Evolutionary conservation across 2,113 vertebrate genomes (phyloP).

Genomic region (Psilopsiagon aurifrons): DNA sequence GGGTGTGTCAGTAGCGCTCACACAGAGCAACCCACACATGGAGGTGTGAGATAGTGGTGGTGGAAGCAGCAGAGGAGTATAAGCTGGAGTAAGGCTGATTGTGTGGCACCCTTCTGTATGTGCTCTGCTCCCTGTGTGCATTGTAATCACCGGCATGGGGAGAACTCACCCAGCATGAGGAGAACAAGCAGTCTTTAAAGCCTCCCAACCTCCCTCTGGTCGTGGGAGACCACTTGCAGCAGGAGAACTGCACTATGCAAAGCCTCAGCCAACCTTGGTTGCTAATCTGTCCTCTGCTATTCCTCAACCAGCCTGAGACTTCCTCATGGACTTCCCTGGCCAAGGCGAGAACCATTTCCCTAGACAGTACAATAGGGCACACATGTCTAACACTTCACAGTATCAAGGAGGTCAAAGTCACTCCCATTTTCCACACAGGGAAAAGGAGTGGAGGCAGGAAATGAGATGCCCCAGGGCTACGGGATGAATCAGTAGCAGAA

Average conservation of each 20-base stretch:
- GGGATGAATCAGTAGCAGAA: slow-evolving; percentile 53
- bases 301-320: not conserved
- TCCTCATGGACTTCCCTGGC: not conserved
- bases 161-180: not conserved
- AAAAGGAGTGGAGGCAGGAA: slow-evolving; percentile 40
- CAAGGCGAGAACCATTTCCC: not conserved
- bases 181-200: not conserved
- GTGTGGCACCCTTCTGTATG: not conserved
- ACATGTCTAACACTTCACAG: not conserved
- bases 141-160: not conserved
- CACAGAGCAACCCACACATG: not conserved
- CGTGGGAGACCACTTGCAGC: not conserved
- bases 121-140: not conserved
- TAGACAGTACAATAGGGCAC: not conserved
- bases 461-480: slow-evolving; percentile 36
- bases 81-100: not conserved
- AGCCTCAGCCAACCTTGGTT: not conserved
- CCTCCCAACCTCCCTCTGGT: not conserved
- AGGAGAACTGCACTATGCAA: not conserved
- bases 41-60: not conserved
- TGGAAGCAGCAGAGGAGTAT: not conserved
- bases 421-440: not conserved
- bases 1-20: not conserved
- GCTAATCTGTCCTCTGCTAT: not conserved
- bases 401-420: slow-evolving; percentile 28